phyloP scores from a whole-genome alignment of 2,888 invertebrate species.

The Apamea monoglypha region DNA sequence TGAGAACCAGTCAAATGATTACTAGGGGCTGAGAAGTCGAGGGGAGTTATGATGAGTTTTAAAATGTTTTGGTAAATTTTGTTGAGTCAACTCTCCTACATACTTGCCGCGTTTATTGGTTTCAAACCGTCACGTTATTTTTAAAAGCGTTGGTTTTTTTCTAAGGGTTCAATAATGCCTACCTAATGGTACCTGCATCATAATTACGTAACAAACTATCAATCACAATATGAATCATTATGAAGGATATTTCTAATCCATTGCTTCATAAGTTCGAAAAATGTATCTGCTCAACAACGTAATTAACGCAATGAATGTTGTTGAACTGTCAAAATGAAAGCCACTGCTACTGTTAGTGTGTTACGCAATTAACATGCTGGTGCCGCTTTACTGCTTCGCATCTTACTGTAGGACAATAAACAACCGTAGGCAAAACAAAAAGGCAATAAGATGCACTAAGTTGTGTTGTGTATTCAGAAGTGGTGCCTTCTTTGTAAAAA shows the following conservation, averaged over 20 bases:
- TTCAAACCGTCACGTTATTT: neutral
- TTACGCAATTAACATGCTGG: neutral
- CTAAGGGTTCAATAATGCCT: no score
- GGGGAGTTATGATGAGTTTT: neutral
- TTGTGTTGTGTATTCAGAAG: neutral
- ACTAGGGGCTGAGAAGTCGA: slow-evolving; percentile 51
- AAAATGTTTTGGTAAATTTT: neutral
- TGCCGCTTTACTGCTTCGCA: neutral
- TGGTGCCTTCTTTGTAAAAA: neutral
- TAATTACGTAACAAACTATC: neutral
- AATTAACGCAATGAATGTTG: neutral
- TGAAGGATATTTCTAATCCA: neutral
- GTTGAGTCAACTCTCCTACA: neutral
- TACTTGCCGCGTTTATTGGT: neutral
- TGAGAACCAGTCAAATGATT: slow-evolving; percentile 59
- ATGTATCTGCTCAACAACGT: neutral
- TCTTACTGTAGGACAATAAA: neutral
- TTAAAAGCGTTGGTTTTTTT: neutral
- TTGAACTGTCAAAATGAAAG: neutral
- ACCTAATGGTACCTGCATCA: neutral
- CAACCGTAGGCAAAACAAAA: neutral
- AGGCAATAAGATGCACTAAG: neutral
- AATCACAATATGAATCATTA: neutral
- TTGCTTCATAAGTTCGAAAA: neutral
- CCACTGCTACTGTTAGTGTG: neutral